A percentile compares a stretch with the other conserved stretches of the same genome.
Conservation (phyloP, 1,140 invertebrate genomes). For the Bombus affinis region DNA sequence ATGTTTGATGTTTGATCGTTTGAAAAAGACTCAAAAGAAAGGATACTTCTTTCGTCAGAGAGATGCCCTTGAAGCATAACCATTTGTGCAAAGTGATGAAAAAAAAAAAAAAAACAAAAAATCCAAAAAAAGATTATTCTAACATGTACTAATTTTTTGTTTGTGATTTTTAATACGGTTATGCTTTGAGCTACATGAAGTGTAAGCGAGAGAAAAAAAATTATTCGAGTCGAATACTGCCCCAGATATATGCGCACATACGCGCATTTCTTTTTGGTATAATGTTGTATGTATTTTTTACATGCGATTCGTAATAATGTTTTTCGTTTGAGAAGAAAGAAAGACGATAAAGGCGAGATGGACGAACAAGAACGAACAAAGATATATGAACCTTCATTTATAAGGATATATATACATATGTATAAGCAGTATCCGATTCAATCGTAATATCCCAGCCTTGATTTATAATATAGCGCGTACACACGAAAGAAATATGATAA, state of each 20-base stretch:
- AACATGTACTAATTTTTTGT: constrained; percentile 9
- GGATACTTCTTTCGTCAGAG: not conserved
- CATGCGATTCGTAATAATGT: constrained; percentile 16
- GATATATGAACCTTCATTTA: constrained; percentile 19
- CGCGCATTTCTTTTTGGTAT: constrained; percentile 44
- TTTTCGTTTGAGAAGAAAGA: constrained; percentile 25
- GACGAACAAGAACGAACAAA: not conserved
- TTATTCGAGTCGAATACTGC: constrained; percentile 51
- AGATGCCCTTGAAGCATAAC: constrained; percentile 14
- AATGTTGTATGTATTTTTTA: not conserved
- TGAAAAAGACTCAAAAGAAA: not conserved
- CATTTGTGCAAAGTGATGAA: not conserved
- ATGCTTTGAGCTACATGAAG: not conserved
- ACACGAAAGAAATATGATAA: constrained; percentile 59
- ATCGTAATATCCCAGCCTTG: constrained; percentile 53
- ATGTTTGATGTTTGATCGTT: constrained; percentile 32
- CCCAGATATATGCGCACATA: constrained; percentile 40
- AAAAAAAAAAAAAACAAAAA: not conserved
- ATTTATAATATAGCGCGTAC: constrained; percentile 56
- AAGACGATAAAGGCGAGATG: not conserved
- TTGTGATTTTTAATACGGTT: constrained; percentile 25
- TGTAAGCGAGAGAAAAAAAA: constrained; percentile 19
- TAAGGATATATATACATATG: not conserved
- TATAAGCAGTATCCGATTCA: constrained; percentile 50
- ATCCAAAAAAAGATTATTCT: not conserved